phyloP scores from a whole-genome alignment of 2,888 invertebrate genomes.

The Aricia artaxerxes region DNA sequence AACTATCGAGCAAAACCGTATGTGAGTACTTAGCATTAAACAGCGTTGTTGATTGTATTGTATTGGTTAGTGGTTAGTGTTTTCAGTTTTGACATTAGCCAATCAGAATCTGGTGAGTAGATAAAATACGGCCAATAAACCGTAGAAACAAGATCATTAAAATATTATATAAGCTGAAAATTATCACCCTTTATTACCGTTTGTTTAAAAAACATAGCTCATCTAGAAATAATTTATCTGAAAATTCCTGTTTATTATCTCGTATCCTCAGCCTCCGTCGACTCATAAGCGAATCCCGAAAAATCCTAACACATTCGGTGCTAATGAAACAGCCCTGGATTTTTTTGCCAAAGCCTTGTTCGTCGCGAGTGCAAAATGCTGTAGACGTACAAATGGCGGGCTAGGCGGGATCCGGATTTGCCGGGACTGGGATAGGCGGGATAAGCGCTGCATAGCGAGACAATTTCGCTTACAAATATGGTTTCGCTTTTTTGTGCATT shows the following conservation, averaged over 20 bases:
- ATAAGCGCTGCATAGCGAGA: conserved; percentile 51
- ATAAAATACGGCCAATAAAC: too few species aligned
- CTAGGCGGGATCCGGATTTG: conserved; percentile 72
- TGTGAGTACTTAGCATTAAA: too few species aligned
- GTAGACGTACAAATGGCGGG: conserved; percentile 63
- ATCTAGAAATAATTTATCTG: background rate
- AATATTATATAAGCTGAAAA: too few species aligned
- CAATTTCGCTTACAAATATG: conserved; percentile 32
- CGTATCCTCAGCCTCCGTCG: background rate
- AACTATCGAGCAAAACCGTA: too few species aligned
- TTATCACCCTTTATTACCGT: too few species aligned
- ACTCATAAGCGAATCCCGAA: background rate
- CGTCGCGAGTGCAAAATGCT: conserved; percentile 68
- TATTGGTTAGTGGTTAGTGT: too few species aligned
- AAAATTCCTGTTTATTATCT: background rate
- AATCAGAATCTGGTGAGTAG: too few species aligned
- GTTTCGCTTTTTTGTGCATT: background rate
- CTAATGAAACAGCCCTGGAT: conserved; percentile 43
- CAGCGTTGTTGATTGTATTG: too few species aligned
- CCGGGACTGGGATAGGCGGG: conserved; percentile 45
- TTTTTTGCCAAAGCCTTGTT: conserved; percentile 46
- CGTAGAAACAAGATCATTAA: too few species aligned
- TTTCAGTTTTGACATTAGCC: too few species aligned
- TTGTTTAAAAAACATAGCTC: too few species aligned
- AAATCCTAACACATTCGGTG: conserved; percentile 29